Evolutionary conservation across 1,140 invertebrate species (phyloP).

Genomic region (Drosophila asahinai): DNA sequence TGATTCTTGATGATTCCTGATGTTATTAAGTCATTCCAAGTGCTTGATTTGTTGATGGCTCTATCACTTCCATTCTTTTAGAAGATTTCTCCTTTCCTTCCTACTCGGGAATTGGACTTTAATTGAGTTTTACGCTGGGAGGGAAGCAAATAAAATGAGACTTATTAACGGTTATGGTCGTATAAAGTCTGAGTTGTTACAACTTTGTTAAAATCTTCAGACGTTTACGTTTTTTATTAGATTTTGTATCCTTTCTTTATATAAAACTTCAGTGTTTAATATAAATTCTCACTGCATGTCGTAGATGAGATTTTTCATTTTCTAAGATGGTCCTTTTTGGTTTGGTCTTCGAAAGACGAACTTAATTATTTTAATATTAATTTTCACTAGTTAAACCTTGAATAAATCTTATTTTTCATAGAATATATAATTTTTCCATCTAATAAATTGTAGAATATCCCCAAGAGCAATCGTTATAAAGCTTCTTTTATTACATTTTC

Average conservation of each 20-base stretch:
- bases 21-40: conserved; percentile 53
- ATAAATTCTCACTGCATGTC: too few species aligned
- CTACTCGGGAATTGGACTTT: conserved; percentile 32
- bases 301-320: too few species aligned
- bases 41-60: conserved; percentile 64
- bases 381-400: too few species aligned
- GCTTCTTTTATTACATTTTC: neutral
- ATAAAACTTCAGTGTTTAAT: neutral
- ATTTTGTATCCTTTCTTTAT: neutral
- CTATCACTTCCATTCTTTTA: conserved; percentile 47
- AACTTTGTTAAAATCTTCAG: conserved; percentile 13
- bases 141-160: neutral
- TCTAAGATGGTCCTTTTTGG: too few species aligned
- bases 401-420: neutral
- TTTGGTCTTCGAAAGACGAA: too few species aligned
- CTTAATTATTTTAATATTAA: too few species aligned
- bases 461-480: neutral
- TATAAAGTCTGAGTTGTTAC: conserved; percentile 5
- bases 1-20: conserved; percentile 46
- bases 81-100: neutral
- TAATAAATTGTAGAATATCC: too few species aligned
- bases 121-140: conserved; percentile 66
- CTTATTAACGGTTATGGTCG: conserved; percentile 20
- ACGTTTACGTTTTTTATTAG: neutral
- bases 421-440: neutral